Evolutionary conservation across 2,888 invertebrate species (phyloP).

Genomic region (Synanthedon formicaeformis): DNA sequence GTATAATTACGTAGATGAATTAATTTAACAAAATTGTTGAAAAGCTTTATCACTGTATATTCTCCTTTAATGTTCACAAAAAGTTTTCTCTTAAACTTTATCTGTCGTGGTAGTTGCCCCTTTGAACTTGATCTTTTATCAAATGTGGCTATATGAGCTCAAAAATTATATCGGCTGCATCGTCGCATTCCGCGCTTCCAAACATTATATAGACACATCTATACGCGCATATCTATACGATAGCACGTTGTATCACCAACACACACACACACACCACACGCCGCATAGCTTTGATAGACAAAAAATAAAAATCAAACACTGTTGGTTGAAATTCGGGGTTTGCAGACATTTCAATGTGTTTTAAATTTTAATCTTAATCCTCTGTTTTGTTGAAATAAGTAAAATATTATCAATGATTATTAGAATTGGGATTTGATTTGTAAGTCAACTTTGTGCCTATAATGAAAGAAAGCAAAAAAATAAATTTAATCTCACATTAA

Average conservation of each 20-base stretch:
- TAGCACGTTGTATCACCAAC: background rate
- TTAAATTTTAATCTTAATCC: no score
- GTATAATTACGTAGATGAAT: no score
- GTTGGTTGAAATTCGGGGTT: background rate
- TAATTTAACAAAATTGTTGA: no score
- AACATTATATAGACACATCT: conserved; percentile 7
- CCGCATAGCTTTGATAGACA: background rate
- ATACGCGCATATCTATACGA: conserved; percentile 1
- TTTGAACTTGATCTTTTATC: conserved; percentile 67
- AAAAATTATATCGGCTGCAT: conserved; percentile 46
- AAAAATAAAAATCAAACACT: background rate
- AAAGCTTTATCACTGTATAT: background rate
- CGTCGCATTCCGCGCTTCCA: conserved; percentile 50
- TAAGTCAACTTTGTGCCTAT: no score
- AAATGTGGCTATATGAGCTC: conserved; percentile 39
- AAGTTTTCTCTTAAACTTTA: conserved; percentile 19
- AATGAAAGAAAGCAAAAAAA: no score
- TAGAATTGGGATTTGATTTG: no score
- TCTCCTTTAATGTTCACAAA: background rate
- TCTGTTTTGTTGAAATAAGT: no score
- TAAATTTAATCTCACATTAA: no score
- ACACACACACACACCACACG: background rate
- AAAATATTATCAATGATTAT: no score
- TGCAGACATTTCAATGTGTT: no score
- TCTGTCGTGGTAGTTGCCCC: conserved; percentile 37